phyloP scores from a whole-genome alignment of 2,797 vertebrate genomes.

The Catharus ustulatus region DNA sequence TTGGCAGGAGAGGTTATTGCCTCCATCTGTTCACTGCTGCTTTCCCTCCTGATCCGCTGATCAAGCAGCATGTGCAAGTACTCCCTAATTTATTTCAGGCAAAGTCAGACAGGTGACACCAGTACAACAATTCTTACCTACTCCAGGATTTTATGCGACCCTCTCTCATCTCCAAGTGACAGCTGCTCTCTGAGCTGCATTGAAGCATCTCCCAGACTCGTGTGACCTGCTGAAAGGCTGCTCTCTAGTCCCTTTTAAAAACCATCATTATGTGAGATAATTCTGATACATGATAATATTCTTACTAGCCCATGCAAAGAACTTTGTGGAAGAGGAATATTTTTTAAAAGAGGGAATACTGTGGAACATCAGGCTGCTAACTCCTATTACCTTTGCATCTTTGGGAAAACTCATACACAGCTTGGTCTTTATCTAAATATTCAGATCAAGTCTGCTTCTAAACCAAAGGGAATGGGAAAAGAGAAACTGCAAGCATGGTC shows the following conservation, averaged over 20 bases:
- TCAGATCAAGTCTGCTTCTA: neutral
- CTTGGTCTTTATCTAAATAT: neutral
- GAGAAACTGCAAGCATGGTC: neutral
- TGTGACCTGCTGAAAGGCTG: neutral
- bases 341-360: neutral
- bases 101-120: constrained; percentile 25
- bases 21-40: constrained; percentile 8
- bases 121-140: neutral
- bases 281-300: neutral
- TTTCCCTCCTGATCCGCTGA: neutral
- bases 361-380: neutral
- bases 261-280: rapidly evolving
- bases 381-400: neutral
- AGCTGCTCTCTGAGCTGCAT: neutral
- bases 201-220: neutral
- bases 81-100: constrained; percentile 11
- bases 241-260: neutral
- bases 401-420: neutral
- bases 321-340: neutral
- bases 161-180: neutral
- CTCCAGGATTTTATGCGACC: neutral
- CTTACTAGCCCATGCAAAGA: neutral
- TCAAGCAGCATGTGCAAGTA: neutral
- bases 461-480: neutral
- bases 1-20: constrained; percentile 40